phyloP scores from a whole-genome alignment of 2,888 invertebrate species.

The Galerucella calmariensis region DNA sequence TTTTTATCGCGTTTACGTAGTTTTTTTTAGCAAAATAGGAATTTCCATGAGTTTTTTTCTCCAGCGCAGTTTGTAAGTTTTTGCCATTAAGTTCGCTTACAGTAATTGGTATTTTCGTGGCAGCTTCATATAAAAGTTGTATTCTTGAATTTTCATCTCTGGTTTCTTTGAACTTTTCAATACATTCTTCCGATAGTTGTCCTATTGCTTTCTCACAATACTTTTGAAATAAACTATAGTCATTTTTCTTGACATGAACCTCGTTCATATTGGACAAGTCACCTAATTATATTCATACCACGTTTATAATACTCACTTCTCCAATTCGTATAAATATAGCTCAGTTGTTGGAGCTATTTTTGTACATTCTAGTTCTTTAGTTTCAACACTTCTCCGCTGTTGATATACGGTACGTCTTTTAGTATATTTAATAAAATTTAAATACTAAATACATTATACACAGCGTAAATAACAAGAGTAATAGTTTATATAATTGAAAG shows the following conservation, averaged over 20 bases:
- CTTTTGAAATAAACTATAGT: constrained; percentile 67
- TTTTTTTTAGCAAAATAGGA: constrained; percentile 77
- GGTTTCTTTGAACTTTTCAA: constrained; percentile 73
- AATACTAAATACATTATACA: not conserved
- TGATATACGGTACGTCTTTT: not conserved
- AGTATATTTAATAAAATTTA: not conserved
- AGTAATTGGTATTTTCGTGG: constrained; percentile 57
- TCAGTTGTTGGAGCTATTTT: constrained; percentile 25
- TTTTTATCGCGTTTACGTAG: constrained; percentile 74
- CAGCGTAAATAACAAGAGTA: not conserved
- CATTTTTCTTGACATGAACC: constrained; percentile 29
- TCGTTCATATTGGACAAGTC: constrained; percentile 39
- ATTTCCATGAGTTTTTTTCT: constrained; percentile 78
- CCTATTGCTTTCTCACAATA: constrained; percentile 70
- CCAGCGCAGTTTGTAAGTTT: constrained; percentile 70
- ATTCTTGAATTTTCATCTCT: constrained; percentile 75
- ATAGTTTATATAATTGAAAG: not conserved
- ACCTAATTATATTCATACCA: constrained; percentile 31
- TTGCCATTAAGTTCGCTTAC: constrained; percentile 63
- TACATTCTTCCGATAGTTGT: constrained; percentile 66
- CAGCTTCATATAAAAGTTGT: constrained; percentile 69
- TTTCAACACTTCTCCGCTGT: not conserved
- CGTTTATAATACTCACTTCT: not conserved
- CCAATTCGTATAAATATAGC: constrained; percentile 28
- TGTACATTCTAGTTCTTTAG: constrained; percentile 10